Conservation (phyloP, 2,888 invertebrate genomes). For the Cheiracanthium punctorium region DNA sequence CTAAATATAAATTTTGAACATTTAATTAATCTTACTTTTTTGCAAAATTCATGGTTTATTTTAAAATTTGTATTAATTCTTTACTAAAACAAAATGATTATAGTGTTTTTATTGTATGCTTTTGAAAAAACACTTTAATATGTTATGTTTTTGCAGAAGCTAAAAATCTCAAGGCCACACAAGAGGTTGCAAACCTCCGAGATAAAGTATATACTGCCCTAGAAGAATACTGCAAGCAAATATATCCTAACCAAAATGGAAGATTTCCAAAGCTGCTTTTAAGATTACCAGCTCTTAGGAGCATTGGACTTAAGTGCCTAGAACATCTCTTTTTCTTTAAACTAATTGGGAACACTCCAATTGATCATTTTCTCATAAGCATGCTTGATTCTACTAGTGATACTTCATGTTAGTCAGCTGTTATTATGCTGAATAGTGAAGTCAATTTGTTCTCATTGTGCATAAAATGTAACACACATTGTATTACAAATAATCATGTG, state of each 20-base stretch:
- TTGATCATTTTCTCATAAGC: constrained; percentile 89
- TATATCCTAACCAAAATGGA: constrained; percentile 93
- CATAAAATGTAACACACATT: too few relatives aligned
- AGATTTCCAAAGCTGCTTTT: constrained; percentile 95
- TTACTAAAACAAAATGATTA: not conserved
- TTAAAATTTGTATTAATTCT: too few relatives aligned
- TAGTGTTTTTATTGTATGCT: not conserved
- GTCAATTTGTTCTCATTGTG: not conserved
- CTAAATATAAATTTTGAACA: too few relatives aligned
- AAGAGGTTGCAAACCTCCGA: constrained; percentile 88
- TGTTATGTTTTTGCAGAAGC: constrained; percentile 81
- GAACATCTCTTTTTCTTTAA: constrained; percentile 97
- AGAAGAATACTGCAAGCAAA: constrained; percentile 93
- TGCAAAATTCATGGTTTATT: too few relatives aligned
- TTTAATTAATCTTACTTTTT: too few relatives aligned
- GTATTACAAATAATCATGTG: too few relatives aligned
- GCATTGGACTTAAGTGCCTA: constrained; percentile 93
- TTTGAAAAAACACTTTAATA: not conserved
- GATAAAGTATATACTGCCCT: constrained; percentile 96
- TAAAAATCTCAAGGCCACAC: constrained; percentile 88
- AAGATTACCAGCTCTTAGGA: constrained; percentile 90
- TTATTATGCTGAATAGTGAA: not conserved
- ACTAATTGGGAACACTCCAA: constrained; percentile 89
- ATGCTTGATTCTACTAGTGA: constrained; percentile 81
- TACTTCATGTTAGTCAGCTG: constrained; percentile 32